Percentiles rank a stretch among this genome's conserved stretches.
These are phyloP conservation scores for Anthopleura xanthogrammica DNA, from an alignment of 92 coral and sea anemone species.

Conservation along the genomic window DNA sequence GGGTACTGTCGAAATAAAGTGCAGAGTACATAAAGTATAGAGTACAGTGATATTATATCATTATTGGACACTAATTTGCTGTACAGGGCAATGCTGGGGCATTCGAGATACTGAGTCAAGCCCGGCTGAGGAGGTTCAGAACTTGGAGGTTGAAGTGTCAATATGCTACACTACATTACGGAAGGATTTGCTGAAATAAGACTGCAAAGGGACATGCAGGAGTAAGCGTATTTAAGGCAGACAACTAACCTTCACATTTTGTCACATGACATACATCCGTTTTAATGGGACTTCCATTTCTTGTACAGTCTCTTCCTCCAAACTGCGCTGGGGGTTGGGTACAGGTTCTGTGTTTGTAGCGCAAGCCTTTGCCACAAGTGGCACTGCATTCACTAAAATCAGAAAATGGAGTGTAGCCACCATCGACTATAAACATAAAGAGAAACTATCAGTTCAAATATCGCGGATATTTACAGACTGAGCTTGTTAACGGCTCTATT, in stretches of 20 bases:
- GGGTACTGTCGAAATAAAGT: too few relatives aligned
- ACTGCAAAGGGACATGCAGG: neutral
- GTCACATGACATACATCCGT: conserved; percentile 62
- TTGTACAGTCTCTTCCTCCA: conserved; percentile 81
- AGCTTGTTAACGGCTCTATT: too few relatives aligned
- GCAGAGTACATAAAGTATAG: too few relatives aligned
- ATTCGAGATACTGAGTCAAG: too few relatives aligned
- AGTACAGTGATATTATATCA: too few relatives aligned
- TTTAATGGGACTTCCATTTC: conserved; percentile 75
- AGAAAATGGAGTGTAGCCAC: conserved; percentile 80
- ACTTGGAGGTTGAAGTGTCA: too few relatives aligned
- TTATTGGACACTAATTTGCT: too few relatives aligned
- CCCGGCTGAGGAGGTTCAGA: too few relatives aligned
- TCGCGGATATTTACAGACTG: neutral
- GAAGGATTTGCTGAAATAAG: neutral
- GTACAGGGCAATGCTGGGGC: too few relatives aligned
- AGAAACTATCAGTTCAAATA: neutral
- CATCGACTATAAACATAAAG: conserved; percentile 57
- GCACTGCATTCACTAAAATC: conserved; percentile 89
- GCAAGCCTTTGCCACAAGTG: conserved; percentile 89
- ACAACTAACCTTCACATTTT: neutral
- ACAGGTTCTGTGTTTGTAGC: conserved; percentile 85
- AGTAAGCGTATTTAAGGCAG: neutral
- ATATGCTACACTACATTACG: too few relatives aligned
- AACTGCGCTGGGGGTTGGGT: conserved; percentile 73